phyloP scores from a whole-genome alignment of 2,113 vertebrate species.

The Cephalopterus ornatus region DNA sequence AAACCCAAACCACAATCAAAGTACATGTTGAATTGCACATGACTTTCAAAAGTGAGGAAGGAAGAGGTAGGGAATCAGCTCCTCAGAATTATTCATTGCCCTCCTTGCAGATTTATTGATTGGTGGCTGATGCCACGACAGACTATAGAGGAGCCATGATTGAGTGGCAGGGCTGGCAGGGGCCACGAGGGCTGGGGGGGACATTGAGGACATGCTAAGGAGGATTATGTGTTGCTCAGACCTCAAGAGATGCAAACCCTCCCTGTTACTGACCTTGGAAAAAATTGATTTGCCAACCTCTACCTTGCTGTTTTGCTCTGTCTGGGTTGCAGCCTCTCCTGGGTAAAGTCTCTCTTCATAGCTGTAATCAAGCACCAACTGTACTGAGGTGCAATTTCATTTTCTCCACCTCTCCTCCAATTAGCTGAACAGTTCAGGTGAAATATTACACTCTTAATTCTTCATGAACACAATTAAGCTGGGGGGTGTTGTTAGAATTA shows the following conservation, averaged over 20 bases:
- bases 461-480: neutral
- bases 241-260: neutral
- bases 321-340: neutral
- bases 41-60: neutral
- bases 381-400: neutral
- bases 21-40: rapidly evolving
- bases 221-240: neutral
- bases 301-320: neutral
- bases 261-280: neutral
- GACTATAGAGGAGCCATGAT: too few species aligned
- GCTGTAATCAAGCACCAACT: neutral
- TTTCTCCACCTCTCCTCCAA: neutral
- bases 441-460: neutral
- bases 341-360: neutral
- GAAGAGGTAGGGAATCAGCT: neutral
- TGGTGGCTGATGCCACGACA: neutral
- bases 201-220: neutral
- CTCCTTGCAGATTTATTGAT: neutral
- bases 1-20: neutral
- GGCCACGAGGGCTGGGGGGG: neutral
- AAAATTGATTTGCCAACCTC: neutral
- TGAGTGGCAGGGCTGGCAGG: neutral
- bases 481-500: neutral
- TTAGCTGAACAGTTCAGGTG: neutral
- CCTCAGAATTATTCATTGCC: neutral